These are phyloP conservation scores for Atopsyche davidsoni DNA, from an alignment of 1,140 invertebrate species.

Conservation along the genomic window DNA sequence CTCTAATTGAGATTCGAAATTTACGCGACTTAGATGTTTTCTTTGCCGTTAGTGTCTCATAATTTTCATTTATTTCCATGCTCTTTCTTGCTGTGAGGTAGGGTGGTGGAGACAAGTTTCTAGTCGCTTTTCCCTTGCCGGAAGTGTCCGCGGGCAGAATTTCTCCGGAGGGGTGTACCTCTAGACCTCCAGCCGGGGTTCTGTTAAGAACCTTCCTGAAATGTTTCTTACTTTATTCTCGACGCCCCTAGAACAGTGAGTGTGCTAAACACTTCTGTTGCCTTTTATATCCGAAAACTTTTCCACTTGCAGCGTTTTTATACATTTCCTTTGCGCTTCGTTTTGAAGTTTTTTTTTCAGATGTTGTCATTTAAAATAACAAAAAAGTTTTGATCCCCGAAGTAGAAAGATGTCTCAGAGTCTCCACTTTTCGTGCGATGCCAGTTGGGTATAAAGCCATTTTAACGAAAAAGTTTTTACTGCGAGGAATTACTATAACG, in stretches of 20 bases:
- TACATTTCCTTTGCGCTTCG: slow-evolving; percentile 26
- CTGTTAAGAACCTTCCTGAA: slow-evolving; percentile 3
- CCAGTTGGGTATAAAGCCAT: no score
- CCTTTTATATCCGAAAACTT: slow-evolving; percentile 28
- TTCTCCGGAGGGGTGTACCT: neutral
- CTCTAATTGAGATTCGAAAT: slow-evolving; percentile 10
- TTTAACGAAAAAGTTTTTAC: no score
- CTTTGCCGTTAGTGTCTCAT: slow-evolving; percentile 9
- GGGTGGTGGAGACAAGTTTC: no score
- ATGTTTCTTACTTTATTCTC: slow-evolving; percentile 6
- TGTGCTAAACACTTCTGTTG: slow-evolving; percentile 23
- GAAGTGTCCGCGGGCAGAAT: slow-evolving; percentile 1
- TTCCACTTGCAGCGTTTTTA: slow-evolving; percentile 26
- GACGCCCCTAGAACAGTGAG: slow-evolving; percentile 17
- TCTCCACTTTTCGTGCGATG: no score
- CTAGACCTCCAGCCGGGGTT: slow-evolving; percentile 5
- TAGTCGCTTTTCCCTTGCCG: no score
- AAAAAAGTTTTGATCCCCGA: no score
- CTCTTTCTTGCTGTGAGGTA: no score
- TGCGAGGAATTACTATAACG: no score
- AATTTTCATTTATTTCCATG: slow-evolving; percentile 15
- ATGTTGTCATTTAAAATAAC: no score
- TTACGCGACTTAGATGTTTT: slow-evolving; percentile 13
- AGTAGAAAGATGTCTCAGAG: no score
- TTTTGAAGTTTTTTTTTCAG: no score